A percentile compares a stretch with the other conserved stretches of the same genome.
These are phyloP conservation scores for Colletes latitarsis DNA, from an alignment of 1,140 invertebrate genomes.

Conservation along the genomic window DNA sequence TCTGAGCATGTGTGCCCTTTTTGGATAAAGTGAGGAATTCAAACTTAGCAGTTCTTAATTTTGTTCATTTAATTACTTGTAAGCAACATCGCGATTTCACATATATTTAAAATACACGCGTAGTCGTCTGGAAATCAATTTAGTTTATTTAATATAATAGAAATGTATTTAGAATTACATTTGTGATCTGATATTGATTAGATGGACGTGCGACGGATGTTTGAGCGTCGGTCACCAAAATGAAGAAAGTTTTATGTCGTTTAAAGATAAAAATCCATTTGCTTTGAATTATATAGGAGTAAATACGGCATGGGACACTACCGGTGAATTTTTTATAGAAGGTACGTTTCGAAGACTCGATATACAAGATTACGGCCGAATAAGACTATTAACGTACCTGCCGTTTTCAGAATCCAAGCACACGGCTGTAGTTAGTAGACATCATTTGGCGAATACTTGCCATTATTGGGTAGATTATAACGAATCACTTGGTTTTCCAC, in stretches of 20 bases:
- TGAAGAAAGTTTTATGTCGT: slow-evolving; percentile 63
- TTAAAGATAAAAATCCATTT: slow-evolving; percentile 70
- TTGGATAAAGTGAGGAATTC: slow-evolving; percentile 69
- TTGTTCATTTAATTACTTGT: background rate
- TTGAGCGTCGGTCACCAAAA: slow-evolving; percentile 62
- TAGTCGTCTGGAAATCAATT: too few species aligned
- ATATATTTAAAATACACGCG: too few species aligned
- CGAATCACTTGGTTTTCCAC: slow-evolving; percentile 59
- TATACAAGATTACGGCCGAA: background rate
- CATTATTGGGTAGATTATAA: slow-evolving; percentile 71
- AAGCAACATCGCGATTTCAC: too few species aligned
- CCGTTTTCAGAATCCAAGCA: slow-evolving; percentile 52
- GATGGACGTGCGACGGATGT: slow-evolving; percentile 70
- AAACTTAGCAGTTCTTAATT: background rate
- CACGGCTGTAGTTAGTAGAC: slow-evolving; percentile 66
- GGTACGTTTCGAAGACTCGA: slow-evolving; percentile 42
- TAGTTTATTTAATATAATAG: background rate
- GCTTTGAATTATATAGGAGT: slow-evolving; percentile 73
- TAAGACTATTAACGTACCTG: background rate
- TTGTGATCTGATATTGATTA: slow-evolving; percentile 39
- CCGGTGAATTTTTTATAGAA: slow-evolving; percentile 69
- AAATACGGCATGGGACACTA: slow-evolving; percentile 71
- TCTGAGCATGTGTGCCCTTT: slow-evolving; percentile 61
- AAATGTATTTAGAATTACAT: background rate
- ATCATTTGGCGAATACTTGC: slow-evolving; percentile 66